A percentile compares a stretch with the other conserved stretches of the same genome.
These are phyloP conservation scores for Myiothlypis coronata DNA, from an alignment of 2,797 vertebrate genomes.

Conservation along the genomic window DNA sequence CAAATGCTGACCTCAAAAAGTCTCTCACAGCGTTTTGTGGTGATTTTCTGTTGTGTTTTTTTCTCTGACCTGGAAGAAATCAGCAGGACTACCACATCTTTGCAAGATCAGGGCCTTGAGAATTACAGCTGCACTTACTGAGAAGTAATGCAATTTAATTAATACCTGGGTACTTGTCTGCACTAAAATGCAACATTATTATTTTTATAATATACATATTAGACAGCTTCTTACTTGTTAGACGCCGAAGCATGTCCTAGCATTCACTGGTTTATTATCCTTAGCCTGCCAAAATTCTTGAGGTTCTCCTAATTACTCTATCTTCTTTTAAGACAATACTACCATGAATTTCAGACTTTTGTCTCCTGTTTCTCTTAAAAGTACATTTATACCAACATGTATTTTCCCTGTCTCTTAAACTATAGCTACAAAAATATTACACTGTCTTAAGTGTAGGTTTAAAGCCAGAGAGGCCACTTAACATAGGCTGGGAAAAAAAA, in stretches of 20 bases:
- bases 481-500: background rate
- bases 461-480: background rate
- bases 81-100: background rate
- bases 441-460: background rate
- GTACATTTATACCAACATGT: background rate
- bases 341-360: slow-evolving; percentile 23
- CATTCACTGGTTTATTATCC: slow-evolving; percentile 16
- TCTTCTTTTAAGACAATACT: slow-evolving; percentile 25
- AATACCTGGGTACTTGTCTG: background rate
- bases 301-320: slow-evolving; percentile 48
- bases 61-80: background rate
- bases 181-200: background rate
- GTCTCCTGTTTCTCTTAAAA: slow-evolving; percentile 11
- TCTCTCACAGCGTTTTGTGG: background rate
- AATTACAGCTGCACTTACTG: background rate
- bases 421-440: background rate
- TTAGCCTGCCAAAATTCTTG: slow-evolving; percentile 49
- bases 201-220: slow-evolving; percentile 9
- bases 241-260: slow-evolving; percentile 8
- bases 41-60: background rate
- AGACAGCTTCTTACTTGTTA: slow-evolving; percentile 42
- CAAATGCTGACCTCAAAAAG: background rate
- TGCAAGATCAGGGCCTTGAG: background rate
- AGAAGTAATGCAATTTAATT: slow-evolving; percentile 28
- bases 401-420: background rate